A percentile compares a stretch with the other conserved stretches of the same genome.
Evolutionary conservation across 2,797 vertebrate species (phyloP).

Genomic region (Argya squamiceps): DNA sequence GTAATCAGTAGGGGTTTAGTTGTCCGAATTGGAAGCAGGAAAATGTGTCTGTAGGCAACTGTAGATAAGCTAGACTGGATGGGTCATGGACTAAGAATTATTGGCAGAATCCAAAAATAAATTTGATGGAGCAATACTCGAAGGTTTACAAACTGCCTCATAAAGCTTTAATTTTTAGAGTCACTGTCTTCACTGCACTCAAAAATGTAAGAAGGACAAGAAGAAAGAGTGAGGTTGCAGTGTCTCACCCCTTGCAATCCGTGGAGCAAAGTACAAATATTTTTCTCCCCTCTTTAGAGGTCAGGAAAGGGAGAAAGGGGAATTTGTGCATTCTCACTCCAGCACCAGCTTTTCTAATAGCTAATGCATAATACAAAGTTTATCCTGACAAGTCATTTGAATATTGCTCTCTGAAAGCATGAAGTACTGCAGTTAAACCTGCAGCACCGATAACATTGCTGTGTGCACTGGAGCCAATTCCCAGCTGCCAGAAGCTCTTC

Average conservation of each 20-base stretch:
- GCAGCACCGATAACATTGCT: neutral
- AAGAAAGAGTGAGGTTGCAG: neutral
- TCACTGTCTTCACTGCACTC: neutral
- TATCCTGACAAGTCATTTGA: neutral
- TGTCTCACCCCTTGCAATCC: neutral
- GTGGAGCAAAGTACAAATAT: neutral
- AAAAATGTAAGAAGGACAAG: neutral
- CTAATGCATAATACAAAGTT: slow-evolving; percentile 34
- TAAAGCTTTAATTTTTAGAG: neutral
- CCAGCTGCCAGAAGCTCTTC: neutral
- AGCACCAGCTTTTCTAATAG: neutral
- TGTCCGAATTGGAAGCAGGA: neutral
- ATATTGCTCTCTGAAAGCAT: slow-evolving; percentile 33
- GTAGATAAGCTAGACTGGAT: neutral
- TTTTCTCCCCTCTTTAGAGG: neutral
- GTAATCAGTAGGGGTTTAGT: neutral
- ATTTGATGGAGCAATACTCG: neutral
- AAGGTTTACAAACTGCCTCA: neutral
- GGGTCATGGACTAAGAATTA: neutral
- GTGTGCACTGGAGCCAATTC: neutral
- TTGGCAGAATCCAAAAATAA: neutral
- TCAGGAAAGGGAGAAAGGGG: neutral
- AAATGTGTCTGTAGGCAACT: neutral
- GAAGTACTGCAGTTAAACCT: neutral
- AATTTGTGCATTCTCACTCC: neutral